These are phyloP conservation scores for Hylaeus anthracinus DNA, from an alignment of 1,140 invertebrate species.

Conservation along the genomic window DNA sequence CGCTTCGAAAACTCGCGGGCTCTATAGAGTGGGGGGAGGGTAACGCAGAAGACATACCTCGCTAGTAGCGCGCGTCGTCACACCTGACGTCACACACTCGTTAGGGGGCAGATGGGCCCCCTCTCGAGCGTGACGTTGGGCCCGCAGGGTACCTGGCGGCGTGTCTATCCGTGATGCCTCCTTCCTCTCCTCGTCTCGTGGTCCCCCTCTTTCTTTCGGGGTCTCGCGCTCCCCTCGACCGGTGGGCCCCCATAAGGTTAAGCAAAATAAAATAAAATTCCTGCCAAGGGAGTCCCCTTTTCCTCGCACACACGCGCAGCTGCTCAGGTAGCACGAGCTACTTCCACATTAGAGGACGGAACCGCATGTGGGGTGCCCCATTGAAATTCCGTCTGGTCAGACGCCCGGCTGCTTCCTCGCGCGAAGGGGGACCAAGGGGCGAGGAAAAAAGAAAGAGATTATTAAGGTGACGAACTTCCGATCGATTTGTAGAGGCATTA, in stretches of 20 bases:
- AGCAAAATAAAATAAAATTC: slow-evolving; percentile 77
- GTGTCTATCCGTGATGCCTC: slow-evolving; percentile 53
- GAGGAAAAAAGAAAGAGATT: slow-evolving; percentile 57
- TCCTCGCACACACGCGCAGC: slow-evolving; percentile 71
- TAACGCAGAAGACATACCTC: slow-evolving; percentile 63
- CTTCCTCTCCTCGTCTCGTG: slow-evolving; percentile 38
- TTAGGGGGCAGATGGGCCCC: slow-evolving; percentile 80
- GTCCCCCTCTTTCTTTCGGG: slow-evolving; percentile 48
- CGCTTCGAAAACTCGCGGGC: too few relatives aligned
- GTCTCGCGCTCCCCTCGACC: slow-evolving; percentile 32
- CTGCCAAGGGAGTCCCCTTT: slow-evolving; percentile 67
- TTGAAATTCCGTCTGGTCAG: slow-evolving; percentile 73
- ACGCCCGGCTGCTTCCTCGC: slow-evolving; percentile 66
- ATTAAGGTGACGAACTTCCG: slow-evolving; percentile 63
- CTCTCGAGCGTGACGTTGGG: slow-evolving; percentile 79
- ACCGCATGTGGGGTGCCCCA: slow-evolving; percentile 60
- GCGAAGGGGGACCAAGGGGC: slow-evolving; percentile 28
- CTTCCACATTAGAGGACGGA: slow-evolving; percentile 75
- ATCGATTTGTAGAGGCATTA: slow-evolving; percentile 59
- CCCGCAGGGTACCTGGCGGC: slow-evolving; percentile 75
- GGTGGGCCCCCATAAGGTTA: slow-evolving; percentile 72
- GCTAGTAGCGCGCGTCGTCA: slow-evolving; percentile 71
- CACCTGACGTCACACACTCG: slow-evolving; percentile 80
- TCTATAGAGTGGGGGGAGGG: neutral
- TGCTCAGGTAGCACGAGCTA: slow-evolving; percentile 80